These are phyloP conservation scores for Heterotilapia buettikoferi DNA, from an alignment of 2,113 vertebrate genomes.

Conservation along the genomic window DNA sequence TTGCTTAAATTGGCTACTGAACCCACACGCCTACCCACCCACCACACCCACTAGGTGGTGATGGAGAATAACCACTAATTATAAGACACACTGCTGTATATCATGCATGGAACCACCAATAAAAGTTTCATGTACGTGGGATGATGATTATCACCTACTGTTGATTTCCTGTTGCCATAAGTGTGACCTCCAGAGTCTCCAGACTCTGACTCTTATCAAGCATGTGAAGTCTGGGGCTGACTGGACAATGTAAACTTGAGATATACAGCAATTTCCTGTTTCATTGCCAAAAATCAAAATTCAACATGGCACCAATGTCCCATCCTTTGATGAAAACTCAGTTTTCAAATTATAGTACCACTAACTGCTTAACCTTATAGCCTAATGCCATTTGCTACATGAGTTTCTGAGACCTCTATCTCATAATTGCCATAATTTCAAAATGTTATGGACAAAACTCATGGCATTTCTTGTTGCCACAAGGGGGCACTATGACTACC, in stretches of 20 bases:
- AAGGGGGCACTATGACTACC: rapidly evolving
- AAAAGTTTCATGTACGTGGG: rapidly evolving
- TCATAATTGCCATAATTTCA: not conserved
- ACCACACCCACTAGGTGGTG: not conserved
- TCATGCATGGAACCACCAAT: too few relatives aligned
- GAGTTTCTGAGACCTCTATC: not conserved
- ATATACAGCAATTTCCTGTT: not conserved
- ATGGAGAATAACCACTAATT: not conserved
- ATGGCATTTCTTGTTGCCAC: rapidly evolving
- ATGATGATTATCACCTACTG: not conserved
- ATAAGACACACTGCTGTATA: not conserved
- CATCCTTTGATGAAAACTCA: not conserved
- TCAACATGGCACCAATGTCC: not conserved
- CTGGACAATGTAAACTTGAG: not conserved
- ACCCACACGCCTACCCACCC: not conserved
- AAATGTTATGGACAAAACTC: not conserved
- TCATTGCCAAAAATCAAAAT: rapidly evolving
- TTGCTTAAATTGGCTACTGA: not conserved
- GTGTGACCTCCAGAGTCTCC: not conserved
- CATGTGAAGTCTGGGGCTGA: not conserved
- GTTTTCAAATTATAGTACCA: not conserved
- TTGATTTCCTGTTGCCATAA: not conserved
- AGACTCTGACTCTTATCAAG: not conserved
- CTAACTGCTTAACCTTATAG: not conserved
- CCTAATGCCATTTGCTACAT: rapidly evolving